Percentiles rank a stretch among this genome's conserved stretches.
Evolutionary conservation across 2,113 vertebrate genomes (phyloP).

Genomic region (Grammomys surdaster): DNA sequence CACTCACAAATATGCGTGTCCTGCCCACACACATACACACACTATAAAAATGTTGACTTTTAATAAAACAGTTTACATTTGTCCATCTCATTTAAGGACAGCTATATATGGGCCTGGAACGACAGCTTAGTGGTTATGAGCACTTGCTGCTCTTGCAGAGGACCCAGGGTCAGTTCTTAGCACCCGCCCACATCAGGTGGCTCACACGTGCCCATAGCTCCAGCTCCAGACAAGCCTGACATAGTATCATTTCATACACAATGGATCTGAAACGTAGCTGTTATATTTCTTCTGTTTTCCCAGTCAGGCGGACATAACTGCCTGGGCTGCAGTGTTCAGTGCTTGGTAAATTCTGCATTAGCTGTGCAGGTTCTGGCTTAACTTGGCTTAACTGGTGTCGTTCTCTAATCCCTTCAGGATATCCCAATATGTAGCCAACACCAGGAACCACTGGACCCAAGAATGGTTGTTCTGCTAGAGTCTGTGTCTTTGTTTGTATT

Average conservation of each 20-base stretch:
- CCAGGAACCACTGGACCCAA: conserved; percentile 6
- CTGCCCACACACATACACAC: neutral
- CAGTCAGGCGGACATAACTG: neutral
- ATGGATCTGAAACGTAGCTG: neutral
- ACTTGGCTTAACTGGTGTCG: conserved; percentile 60
- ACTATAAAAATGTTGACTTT: neutral
- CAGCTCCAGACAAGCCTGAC: neutral
- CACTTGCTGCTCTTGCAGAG: neutral
- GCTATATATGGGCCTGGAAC: neutral
- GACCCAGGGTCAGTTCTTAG: neutral
- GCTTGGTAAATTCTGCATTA: conserved; percentile 48
- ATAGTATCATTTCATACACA: neutral
- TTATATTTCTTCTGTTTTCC: conserved; percentile 19
- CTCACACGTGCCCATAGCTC: neutral
- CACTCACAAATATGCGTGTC: no score
- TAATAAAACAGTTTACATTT: conserved; percentile 38
- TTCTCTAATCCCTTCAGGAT: neutral
- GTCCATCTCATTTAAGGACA: neutral
- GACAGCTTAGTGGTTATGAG: neutral
- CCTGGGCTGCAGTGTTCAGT: neutral
- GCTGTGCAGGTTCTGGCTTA: conserved; percentile 37
- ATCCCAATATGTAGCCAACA: conserved; percentile 5
- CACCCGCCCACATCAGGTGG: no score
- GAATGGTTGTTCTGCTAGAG: conserved; percentile 57
- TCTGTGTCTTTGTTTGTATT: conserved; percentile 27